Evolutionary conservation across 2,797 vertebrate genomes (phyloP), one percentile per base, ranked within the genome.

Genomic region (Hydrocynus forskahlii): DNA sequence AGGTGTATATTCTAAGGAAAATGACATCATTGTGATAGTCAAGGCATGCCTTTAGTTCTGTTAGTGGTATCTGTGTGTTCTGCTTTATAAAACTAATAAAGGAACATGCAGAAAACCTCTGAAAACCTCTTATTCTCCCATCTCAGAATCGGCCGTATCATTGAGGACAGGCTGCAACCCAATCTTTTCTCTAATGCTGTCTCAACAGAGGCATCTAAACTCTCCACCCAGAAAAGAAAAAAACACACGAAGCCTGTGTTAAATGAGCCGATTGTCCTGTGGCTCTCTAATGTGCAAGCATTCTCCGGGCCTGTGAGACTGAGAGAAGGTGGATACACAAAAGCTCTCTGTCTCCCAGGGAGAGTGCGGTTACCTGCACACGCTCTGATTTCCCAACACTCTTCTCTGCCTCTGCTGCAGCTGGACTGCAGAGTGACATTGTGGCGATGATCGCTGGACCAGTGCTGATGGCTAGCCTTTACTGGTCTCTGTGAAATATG

Each of bases 301-400:
- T 70, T 79, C 57, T 57, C 66, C 84, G 84, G 85, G 81, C 66
- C 63, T 66, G 66, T 21, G 66, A 76, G 79, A 54, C 62, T 82
- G 57, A 83, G 14, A 68, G 85, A 83, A 85, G 54, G 67, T 69
- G 82, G 64, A 80, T 78, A 78, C 82, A 94, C 93, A 95, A 95
- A 92, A 92, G 89, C 86, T 88, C 88, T 92, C 93, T 95, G 93
- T 95, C 88, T 87, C 76, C 82, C 86, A 62, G 59, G 16, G 64
- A 87, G 91, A 90, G 87, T 91, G 89, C 75, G 90, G 87, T 91
- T 93, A 94, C 92, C 93, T 94, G 89, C 80, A 63, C 86, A 52
- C 81, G 78, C 55, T 94, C 89, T 72, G 43, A 94, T 96, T 97
- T 96, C 96, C 96, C 92, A 95, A 91, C 75, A 86, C 59, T 16